Conservation (phyloP, 2,888 invertebrate genomes). For the Adineta ricciae region DNA sequence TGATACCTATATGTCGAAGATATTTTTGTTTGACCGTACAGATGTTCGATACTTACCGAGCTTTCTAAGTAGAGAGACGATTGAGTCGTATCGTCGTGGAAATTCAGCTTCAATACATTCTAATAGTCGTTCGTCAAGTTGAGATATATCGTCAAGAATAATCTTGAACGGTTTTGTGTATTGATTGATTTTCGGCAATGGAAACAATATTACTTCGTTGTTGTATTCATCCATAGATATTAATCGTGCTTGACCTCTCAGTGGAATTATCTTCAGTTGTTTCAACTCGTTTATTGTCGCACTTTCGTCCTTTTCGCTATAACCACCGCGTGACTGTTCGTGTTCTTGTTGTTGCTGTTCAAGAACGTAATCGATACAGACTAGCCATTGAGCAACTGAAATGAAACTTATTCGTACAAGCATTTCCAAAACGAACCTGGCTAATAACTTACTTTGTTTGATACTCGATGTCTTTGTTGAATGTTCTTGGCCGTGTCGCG, state of each 20-base stretch:
- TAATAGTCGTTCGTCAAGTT: not conserved
- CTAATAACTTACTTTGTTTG: conserved; percentile 16
- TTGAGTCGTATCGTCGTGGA: not conserved
- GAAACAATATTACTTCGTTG: not conserved
- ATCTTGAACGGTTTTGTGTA: not conserved
- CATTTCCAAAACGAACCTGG: no score
- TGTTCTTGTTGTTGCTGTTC: conserved; percentile 8
- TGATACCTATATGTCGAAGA: no score
- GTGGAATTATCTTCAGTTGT: conserved; percentile 7
- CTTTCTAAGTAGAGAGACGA: not conserved
- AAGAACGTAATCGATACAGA: not conserved
- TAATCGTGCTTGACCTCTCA: not conserved
- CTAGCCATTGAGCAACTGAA: not conserved
- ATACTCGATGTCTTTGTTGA: not conserved
- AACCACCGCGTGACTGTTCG: not conserved
- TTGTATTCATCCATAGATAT: not conserved
- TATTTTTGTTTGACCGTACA: no score
- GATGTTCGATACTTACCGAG: no score
- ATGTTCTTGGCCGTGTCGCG: not conserved
- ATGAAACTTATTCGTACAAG: not conserved
- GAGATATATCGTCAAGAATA: not conserved
- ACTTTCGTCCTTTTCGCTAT: not conserved
- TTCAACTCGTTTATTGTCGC: not conserved
- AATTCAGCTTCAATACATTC: not conserved
- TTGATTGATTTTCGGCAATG: not conserved